Base-by-base conservation (phyloP, 2,797 vertebrate species). In the Lagocephalus sceleratus region DNA sequence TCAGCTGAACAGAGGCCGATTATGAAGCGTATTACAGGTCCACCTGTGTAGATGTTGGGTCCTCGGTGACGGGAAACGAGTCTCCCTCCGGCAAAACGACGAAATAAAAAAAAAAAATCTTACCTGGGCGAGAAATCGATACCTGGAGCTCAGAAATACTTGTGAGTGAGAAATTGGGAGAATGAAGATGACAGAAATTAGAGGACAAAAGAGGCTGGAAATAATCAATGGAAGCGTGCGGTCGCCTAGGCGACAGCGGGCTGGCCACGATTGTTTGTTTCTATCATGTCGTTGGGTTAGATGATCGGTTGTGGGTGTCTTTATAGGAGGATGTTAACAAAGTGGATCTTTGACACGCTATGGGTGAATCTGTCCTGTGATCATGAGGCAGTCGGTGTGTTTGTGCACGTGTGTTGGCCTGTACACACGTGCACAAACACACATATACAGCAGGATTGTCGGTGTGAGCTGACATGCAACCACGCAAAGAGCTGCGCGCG, bases 291-390 rank as follows among this genome's bases (percentile, higher is more conserved):
- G 22, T 32, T 20, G 12, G 42, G 43, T 43, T n/a, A 54, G 32
- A 47, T 29, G 59, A 55, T 45, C 38, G 38, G 4, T 3, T 15
- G 32, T 17, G 5, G 19, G 6, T n/a, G 20, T 46, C 35, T 51
- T 17, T 46, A 38, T 20, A 12, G 17, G 38, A 45, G 39, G 53
- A n/a, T 56, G 50, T 53, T 20, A 41, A 16, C 20, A 42, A 41
- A 35, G 47, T 14, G 20, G 8, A 20, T 12, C 17, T 1, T 5
- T 19, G 15, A 51, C 21, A 43, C 15, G 10, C 4, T 11, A 48
- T 5, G 19, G 40, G 12, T 17, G 10, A 38, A 21, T 19, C 1
- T 1, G 39, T 45, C 7, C 19, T 20, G 46, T 17, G 20, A 11
- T 55, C 51, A 45, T 1, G 1, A 23, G 11, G 9, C 16, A n/a